phyloP scores from a whole-genome alignment of 2,797 vertebrate species.

The Tokudaia tokunoshimensis region DNA sequence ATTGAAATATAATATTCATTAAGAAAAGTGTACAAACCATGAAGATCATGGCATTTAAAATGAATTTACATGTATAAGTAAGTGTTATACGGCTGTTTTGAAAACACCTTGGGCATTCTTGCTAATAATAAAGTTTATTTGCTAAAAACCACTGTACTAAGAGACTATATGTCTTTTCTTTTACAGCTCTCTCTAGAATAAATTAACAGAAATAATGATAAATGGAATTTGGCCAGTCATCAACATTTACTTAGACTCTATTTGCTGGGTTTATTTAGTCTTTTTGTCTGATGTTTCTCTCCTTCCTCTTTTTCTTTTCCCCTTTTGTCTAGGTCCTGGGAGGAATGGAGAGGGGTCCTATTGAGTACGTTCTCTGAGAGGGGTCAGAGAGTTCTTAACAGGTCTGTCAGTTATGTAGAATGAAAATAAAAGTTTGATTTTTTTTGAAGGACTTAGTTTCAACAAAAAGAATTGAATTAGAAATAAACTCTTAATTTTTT shows the following conservation, averaged over 20 bases:
- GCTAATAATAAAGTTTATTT: slow-evolving; percentile 61
- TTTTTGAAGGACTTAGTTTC: slow-evolving; percentile 57
- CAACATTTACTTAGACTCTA: slow-evolving; percentile 57
- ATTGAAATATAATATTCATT: slow-evolving; percentile 43
- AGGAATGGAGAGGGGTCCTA: slow-evolving; percentile 80
- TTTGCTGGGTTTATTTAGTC: slow-evolving; percentile 55
- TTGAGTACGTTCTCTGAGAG: slow-evolving; percentile 78
- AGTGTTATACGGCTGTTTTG: slow-evolving; percentile 42
- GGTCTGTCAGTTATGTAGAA: slow-evolving; percentile 75
- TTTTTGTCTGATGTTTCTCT: slow-evolving; percentile 74
- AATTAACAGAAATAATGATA: slow-evolving; percentile 50
- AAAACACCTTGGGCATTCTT: slow-evolving; percentile 51
- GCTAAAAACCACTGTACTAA: slow-evolving; percentile 41
- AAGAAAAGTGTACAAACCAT: slow-evolving; percentile 7
- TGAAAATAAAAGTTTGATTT: slow-evolving; percentile 61
- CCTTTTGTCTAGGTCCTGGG: slow-evolving; percentile 80
- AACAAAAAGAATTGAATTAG: slow-evolving; percentile 58
- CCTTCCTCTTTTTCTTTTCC: slow-evolving; percentile 70
- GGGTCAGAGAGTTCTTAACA: slow-evolving; percentile 80
- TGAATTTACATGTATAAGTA: neutral
- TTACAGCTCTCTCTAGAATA: slow-evolving; percentile 60
- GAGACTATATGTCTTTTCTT: neutral
- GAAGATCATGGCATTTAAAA: slow-evolving; percentile 58
- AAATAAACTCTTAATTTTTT: slow-evolving; percentile 9
- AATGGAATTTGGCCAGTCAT: slow-evolving; percentile 47